A percentile compares a stretch with the other conserved stretches of the same genome.
Evolutionary conservation across 2,888 invertebrate species (phyloP).

Genomic region (Ommatoiulus sabulosus): DNA sequence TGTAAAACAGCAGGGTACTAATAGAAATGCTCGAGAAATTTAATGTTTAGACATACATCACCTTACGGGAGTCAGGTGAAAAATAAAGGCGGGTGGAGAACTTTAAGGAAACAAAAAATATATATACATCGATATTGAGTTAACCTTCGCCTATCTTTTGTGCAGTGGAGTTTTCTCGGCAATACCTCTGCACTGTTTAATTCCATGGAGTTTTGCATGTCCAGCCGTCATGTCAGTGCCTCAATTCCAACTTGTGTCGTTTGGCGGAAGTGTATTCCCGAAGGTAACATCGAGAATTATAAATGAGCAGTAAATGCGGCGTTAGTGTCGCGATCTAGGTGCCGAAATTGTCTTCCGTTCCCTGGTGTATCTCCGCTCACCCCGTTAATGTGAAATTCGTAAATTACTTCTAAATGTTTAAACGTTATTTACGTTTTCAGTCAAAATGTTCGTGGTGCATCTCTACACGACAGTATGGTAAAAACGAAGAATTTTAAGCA

Average conservation of each 20-base stretch:
- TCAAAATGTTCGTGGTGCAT: neutral
- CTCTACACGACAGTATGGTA: neutral
- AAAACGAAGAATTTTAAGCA: neutral
- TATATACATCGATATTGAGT: neutral
- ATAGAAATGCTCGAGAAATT: conserved; percentile 18
- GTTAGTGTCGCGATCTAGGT: neutral
- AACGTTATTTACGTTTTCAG: neutral
- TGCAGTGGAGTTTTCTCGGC: neutral
- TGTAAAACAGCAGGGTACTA: conserved; percentile 14
- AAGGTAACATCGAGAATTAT: neutral
- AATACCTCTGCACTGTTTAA: neutral
- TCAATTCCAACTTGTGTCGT: neutral
- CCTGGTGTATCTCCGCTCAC: neutral
- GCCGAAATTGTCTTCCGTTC: neutral
- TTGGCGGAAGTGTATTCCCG: neutral
- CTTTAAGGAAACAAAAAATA: neutral
- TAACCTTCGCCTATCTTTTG: neutral
- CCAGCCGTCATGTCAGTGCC: neutral
- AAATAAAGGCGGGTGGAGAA: neutral
- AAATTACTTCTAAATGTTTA: neutral
- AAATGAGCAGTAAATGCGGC: neutral
- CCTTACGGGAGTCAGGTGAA: conserved; percentile 8
- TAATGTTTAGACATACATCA: conserved; percentile 21
- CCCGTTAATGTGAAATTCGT: neutral
- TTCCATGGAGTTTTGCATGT: neutral